A percentile compares a stretch with the other conserved stretches of the same genome.
Conservation (phyloP, 2,113 vertebrate species). For the Melanerpes aurifrons region DNA sequence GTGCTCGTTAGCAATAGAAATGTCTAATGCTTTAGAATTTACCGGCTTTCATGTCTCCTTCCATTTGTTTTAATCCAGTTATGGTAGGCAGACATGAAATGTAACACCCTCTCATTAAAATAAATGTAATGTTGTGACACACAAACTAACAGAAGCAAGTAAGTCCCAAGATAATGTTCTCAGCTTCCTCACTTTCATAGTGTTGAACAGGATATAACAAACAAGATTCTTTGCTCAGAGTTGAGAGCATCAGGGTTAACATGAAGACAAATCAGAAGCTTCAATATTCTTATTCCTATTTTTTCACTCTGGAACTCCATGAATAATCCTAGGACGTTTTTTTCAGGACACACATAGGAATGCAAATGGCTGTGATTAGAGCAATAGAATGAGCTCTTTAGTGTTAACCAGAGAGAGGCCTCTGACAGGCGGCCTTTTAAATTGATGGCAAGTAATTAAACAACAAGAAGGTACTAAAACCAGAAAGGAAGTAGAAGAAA, state of each 20-base stretch:
- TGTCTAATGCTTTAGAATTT: neutral
- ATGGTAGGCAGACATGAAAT: neutral
- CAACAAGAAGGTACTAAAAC: neutral
- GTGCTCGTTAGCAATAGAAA: neutral
- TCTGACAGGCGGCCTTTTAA: neutral
- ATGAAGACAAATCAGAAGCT: neutral
- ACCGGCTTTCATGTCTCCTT: neutral
- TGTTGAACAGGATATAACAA: neutral
- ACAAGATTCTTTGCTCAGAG: neutral
- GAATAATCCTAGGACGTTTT: neutral
- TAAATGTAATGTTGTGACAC: slow-evolving; percentile 30
- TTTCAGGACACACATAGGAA: neutral
- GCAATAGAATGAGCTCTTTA: neutral
- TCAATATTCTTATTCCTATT: neutral
- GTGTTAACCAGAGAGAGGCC: neutral
- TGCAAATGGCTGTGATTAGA: neutral
- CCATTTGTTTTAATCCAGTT: slow-evolving; percentile 10
- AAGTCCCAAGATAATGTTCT: neutral
- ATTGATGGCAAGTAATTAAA: neutral
- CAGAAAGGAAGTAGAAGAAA: neutral
- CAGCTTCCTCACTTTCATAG: neutral
- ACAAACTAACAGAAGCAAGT: neutral
- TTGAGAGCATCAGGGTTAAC: neutral
- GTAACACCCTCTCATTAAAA: slow-evolving; percentile 5
- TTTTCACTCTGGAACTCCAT: neutral